These are phyloP conservation scores for Heloderma charlesbogerti DNA, from an alignment of 2,113 vertebrate species.

Conservation along the genomic window DNA sequence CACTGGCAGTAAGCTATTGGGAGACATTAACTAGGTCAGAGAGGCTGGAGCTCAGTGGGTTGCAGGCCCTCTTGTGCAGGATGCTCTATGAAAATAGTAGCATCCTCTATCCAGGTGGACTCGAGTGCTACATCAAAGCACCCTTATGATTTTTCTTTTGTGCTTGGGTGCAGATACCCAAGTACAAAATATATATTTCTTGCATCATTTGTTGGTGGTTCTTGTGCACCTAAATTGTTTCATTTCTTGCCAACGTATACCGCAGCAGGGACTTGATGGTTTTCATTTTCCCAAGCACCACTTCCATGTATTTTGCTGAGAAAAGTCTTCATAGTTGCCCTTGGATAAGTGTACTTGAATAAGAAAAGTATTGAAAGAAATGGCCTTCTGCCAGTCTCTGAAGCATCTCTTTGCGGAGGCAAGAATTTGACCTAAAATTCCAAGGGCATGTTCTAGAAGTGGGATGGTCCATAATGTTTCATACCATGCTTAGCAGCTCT, in stretches of 20 bases:
- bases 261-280: neutral
- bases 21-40: constrained; percentile 4
- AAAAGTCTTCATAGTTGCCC: neutral
- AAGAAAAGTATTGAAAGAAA: neutral
- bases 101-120: neutral
- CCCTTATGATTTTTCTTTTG: neutral
- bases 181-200: neutral
- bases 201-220: neutral
- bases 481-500: neutral
- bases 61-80: neutral
- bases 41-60: neutral
- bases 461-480: neutral
- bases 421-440: neutral
- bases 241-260: neutral
- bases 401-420: neutral
- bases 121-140: neutral
- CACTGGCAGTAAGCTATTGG: neutral
- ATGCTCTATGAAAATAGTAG: neutral
- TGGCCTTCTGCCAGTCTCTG: neutral
- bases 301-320: neutral
- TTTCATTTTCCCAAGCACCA: too few species aligned
- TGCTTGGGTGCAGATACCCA: neutral
- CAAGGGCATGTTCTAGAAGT: neutral
- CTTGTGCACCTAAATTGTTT: neutral
- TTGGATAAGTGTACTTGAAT: neutral